Evolutionary conservation across 2,113 vertebrate genomes (phyloP), one percentile per base, ranked within the genome.

Genomic region (Calyptommatus sinebrachiatus): DNA sequence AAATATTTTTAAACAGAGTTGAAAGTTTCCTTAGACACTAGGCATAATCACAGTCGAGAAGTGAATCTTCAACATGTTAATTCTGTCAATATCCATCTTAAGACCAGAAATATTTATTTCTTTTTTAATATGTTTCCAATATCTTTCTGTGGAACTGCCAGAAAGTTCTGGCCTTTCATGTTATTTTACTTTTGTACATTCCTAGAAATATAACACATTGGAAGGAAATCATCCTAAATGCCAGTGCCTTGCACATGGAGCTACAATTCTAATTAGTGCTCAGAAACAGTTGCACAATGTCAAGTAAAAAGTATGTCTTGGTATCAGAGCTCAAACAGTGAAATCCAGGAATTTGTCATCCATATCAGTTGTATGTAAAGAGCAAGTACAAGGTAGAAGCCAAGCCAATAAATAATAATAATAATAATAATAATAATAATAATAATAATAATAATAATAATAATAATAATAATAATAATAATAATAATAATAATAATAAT

Each of bases 231-330:
- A 18, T 4, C 53, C 53, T 57, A 57, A 57, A 57, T 57, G 53
- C 20, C 0, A 0, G 75, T 75, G 41, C 24, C 18, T 57, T 18
- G 1, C 16, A 14, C 53, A 57, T 18, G 53, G 53, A 57, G 53
- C 16, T 57, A 18, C 14, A 79, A 20, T 2, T 35, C 61, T 82
- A 26, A 73, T 16, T 24, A 41, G 78, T 60, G 16, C 29, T 68
- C 41, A 0, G 46, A 86, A 79, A 75, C 71, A 73, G 65, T 22
- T 71, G 14, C 20, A 7, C 14, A 76, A 66, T 69, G 78, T 70
- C 78, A 85, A 78, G 60, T n/a, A 26, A 69, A 24, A 79, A 77
- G 48, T 73, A 28, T 69, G 63, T 2, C 53, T 18, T 57, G 53
- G 66, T 65, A 77, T 80, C 71, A 65, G 26, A 77, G 63, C 35